phyloP scores from a whole-genome alignment of 2,113 vertebrate genomes.

The Podarcis cretensis region DNA sequence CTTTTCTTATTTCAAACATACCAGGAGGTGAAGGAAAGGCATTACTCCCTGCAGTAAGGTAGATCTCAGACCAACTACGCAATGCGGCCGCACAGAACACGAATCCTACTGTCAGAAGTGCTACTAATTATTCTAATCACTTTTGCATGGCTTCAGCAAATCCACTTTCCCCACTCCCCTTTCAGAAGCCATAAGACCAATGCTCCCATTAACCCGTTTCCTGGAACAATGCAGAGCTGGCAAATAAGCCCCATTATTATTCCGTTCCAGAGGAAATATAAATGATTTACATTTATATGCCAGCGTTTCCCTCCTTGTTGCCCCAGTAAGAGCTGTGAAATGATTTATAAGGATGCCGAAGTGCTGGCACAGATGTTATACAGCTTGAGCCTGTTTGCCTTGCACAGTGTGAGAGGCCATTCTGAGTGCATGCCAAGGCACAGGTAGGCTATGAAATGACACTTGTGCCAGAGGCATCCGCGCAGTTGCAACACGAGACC shows the following conservation, averaged over 20 bases:
- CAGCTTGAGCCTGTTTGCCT: constrained; percentile 59
- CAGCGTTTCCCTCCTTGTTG: constrained; percentile 68
- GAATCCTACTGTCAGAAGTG: constrained; percentile 36
- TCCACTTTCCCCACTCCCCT: constrained; percentile 23
- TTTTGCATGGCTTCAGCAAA: constrained; percentile 50
- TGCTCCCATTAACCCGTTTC: constrained; percentile 39
- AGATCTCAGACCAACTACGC: not conserved
- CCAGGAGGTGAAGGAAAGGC: constrained; percentile 43
- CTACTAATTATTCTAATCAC: constrained; percentile 47
- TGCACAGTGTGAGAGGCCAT: constrained; percentile 35
- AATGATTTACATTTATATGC: constrained; percentile 73
- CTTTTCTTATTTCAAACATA: constrained; percentile 45
- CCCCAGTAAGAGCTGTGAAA: constrained; percentile 69
- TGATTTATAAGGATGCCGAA: constrained; percentile 74
- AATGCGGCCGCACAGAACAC: not conserved
- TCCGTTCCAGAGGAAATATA: constrained; percentile 69
- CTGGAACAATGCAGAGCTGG: constrained; percentile 47
- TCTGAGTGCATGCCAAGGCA: not conserved
- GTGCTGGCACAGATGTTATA: constrained; percentile 67
- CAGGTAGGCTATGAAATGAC: constrained; percentile 34
- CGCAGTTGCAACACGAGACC: not conserved
- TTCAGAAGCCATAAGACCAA: constrained; percentile 4
- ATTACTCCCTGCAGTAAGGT: constrained; percentile 18
- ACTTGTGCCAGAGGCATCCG: not conserved
- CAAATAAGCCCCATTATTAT: constrained; percentile 75